Percentiles rank a stretch among this genome's conserved stretches.
phyloP scores from a whole-genome alignment of 2,797 vertebrate species.

The Tinamus major region DNA sequence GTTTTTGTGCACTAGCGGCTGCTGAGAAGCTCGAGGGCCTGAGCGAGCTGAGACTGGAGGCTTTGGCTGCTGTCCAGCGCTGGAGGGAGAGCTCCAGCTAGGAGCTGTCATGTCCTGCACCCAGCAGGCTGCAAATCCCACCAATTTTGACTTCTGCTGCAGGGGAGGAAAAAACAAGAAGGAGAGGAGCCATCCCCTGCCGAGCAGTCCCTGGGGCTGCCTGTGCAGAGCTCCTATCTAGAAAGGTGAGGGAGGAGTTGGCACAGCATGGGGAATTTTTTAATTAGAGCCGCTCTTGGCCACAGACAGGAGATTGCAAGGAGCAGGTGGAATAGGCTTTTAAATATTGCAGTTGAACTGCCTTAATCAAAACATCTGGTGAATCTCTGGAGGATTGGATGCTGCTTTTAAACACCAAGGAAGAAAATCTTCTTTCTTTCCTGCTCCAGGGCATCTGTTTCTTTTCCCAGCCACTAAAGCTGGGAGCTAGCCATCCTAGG shows the following conservation, averaged over 20 bases:
- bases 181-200: neutral
- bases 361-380: constrained; percentile 72
- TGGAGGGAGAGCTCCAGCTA: neutral
- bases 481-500: neutral
- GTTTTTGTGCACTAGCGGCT: fast-evolving
- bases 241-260: constrained; percentile 54
- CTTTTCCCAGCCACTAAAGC: neutral
- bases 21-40: neutral
- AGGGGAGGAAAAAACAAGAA: neutral
- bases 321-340: constrained; percentile 57
- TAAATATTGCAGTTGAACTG: constrained; percentile 54
- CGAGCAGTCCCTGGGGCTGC: neutral
- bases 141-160: neutral
- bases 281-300: constrained; percentile 54
- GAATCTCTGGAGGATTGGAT: constrained; percentile 37
- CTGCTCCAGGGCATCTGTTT: neutral
- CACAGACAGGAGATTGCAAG: neutral
- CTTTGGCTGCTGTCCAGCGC: neutral
- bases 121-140: neutral
- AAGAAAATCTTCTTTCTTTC: constrained; percentile 30
- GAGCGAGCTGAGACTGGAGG: fast-evolving
- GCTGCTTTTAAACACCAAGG: constrained; percentile 30
- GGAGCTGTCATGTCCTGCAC: fast-evolving
- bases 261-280: constrained; percentile 40
- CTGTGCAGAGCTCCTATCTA: neutral